Evolutionary conservation across 2,797 vertebrate species (phyloP).

Genomic region (Sternotherus odoratus): DNA sequence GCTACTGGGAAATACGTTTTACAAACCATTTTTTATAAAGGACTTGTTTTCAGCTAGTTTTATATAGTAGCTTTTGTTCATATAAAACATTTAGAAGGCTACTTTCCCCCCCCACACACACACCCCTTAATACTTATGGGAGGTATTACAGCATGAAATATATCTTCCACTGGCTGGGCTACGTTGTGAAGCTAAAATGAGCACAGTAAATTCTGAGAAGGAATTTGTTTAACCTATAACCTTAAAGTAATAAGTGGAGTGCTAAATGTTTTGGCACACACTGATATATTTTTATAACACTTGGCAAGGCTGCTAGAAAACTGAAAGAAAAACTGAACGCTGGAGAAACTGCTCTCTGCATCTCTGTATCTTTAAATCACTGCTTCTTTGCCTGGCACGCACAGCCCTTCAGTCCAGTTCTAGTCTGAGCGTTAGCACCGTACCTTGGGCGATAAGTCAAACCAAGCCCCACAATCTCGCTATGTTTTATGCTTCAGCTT

Average conservation of each 20-base stretch:
- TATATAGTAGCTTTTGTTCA: slow-evolving; percentile 69
- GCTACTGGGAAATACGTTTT: slow-evolving; percentile 65
- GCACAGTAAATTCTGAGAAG: slow-evolving; percentile 75
- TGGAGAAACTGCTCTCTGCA: not conserved
- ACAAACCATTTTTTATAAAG: slow-evolving; percentile 69
- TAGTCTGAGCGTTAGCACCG: not conserved
- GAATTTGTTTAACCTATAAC: slow-evolving; percentile 80
- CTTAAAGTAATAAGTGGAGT: slow-evolving; percentile 71
- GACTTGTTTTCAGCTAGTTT: slow-evolving; percentile 67
- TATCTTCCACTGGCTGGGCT: slow-evolving; percentile 60
- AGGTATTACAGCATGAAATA: slow-evolving; percentile 76
- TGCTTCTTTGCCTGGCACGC: rapidly evolving
- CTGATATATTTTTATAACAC: slow-evolving; percentile 76
- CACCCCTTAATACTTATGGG: slow-evolving; percentile 57
- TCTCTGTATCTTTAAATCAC: not conserved
- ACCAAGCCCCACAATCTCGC: too few species aligned
- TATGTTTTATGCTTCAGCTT: not conserved
- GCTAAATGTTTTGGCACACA: slow-evolving; percentile 73
- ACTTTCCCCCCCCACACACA: slow-evolving; percentile 39
- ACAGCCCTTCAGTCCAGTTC: not conserved
- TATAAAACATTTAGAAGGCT: slow-evolving; percentile 65
- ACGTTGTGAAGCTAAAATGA: slow-evolving; percentile 73
- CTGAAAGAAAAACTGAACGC: slow-evolving; percentile 35
- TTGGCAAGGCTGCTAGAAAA: slow-evolving; percentile 68
- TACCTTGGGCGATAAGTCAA: not conserved